Percentiles rank a stretch among this genome's conserved stretches.
phyloP scores from a whole-genome alignment of 2,797 vertebrate species.

The Eidolon dupreanum region DNA sequence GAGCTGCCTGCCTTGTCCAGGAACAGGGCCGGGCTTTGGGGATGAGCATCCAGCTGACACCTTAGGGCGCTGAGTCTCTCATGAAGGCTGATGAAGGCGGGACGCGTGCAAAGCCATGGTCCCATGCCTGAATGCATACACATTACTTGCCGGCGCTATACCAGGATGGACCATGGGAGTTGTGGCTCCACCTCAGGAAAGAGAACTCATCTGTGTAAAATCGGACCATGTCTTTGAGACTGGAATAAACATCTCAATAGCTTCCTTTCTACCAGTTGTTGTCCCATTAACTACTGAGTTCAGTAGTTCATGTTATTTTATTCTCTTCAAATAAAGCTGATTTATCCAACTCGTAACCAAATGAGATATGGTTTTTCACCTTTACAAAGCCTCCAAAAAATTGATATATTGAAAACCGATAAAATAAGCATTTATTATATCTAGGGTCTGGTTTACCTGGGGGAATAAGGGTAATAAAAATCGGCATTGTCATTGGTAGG shows the following conservation, averaged over 20 bases:
- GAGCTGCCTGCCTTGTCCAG: neutral
- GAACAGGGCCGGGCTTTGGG: neutral
- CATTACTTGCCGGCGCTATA: neutral
- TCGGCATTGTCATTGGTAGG: neutral
- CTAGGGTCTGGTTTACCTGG: neutral
- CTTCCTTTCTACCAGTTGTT: neutral
- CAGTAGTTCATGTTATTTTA: neutral
- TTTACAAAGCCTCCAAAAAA: neutral
- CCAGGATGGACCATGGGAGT: neutral
- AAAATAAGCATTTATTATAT: neutral
- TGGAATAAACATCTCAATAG: neutral
- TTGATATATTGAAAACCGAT: neutral
- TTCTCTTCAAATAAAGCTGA: neutral
- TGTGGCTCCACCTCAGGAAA: rapidly evolving
- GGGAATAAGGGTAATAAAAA: neutral
- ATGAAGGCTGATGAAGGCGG: rapidly evolving
- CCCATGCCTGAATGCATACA: rapidly evolving
- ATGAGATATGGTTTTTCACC: neutral
- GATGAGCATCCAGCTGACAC: neutral
- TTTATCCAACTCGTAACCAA: neutral
- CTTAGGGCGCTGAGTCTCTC: neutral
- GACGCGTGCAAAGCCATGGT: no score
- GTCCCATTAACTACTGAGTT: neutral
- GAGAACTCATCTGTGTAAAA: neutral
- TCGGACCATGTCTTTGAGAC: no score